These are phyloP conservation scores for Pedionomus torquatus DNA, from an alignment of 2,113 vertebrate species.

Conservation along the genomic window DNA sequence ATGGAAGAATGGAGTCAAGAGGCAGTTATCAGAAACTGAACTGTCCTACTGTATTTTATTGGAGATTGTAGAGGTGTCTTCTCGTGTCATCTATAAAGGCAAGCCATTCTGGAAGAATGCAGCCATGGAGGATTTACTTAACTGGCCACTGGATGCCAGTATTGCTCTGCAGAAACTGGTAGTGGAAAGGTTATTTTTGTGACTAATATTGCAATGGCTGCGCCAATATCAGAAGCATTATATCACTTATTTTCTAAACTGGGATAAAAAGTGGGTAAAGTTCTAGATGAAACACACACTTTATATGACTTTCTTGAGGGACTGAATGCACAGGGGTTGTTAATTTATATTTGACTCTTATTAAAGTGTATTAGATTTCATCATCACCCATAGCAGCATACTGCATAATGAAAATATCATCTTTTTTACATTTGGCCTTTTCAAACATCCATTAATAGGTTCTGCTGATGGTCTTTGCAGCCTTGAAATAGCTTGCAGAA, in stretches of 20 bases:
- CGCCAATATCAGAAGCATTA: not conserved
- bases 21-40: not conserved
- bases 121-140: not conserved
- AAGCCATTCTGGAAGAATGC: not conserved
- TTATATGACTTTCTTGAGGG: not conserved
- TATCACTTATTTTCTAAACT: not conserved
- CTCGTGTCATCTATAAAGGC: not conserved
- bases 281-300: not conserved
- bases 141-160: conserved; percentile 38
- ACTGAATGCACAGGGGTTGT: not conserved
- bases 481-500: not conserved
- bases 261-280: not conserved
- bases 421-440: not conserved
- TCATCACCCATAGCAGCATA: not conserved
- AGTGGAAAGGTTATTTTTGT: not conserved
- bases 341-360: not conserved
- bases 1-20: not conserved
- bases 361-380: not conserved
- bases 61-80: not conserved
- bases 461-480: not conserved
- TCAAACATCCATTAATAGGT: not conserved
- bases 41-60: not conserved
- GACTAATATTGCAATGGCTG: not conserved
- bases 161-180: not conserved
- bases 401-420: not conserved